Evolutionary conservation across 2,113 vertebrate genomes (phyloP), one percentile per base, ranked within the genome.

Genomic region (Poeciliopsis occidentalis): DNA sequence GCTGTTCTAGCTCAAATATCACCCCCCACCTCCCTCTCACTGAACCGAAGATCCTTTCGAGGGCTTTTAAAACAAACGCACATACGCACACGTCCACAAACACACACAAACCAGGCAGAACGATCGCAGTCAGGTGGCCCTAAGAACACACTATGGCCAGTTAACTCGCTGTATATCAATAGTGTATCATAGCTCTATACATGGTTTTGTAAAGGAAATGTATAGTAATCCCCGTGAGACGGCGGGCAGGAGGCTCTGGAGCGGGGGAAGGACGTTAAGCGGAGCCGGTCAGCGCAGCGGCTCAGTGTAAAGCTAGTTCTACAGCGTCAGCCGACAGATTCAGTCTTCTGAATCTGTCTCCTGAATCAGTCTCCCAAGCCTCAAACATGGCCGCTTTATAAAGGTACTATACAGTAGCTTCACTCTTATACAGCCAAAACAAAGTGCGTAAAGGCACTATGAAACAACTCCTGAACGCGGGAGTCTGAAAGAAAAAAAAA

Each of bases 401-500:
- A 84, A 90, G 85, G 47, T 88, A 92, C 92, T 86, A 85, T 87
- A 90, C 89, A 74, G 90, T 88, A 62, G 78, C 88, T 91, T 83
- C 86, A 86, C 85, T 83, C 81, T 67, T 78, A 82, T 31, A 73
- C 85, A 81, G 84, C 87, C 83, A 26, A 91, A 92, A 90, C 87
- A 88, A 92, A 91, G 93, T 94, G 92, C 91, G 69, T 93, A 92
- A 93, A 93, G 93, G 93, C 92, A 94, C 93, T 87, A 93, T 88
- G 87, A 93, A 76, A 90, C 77, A 87, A 85, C 87, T 90, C 87
- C 90, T 93, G 85, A 90, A 91, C 87, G 84, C 73, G 82, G 89
- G 85, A 89, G 89, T 88, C 90, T 87, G 74, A 85, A 79, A 71
- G 69, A 79, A 66, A 29, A 89, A 78, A 76, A 57, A 10, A 3